Evolutionary conservation across 2,888 invertebrate species (phyloP).

Genomic region (Temnothorax ravouxi): DNA sequence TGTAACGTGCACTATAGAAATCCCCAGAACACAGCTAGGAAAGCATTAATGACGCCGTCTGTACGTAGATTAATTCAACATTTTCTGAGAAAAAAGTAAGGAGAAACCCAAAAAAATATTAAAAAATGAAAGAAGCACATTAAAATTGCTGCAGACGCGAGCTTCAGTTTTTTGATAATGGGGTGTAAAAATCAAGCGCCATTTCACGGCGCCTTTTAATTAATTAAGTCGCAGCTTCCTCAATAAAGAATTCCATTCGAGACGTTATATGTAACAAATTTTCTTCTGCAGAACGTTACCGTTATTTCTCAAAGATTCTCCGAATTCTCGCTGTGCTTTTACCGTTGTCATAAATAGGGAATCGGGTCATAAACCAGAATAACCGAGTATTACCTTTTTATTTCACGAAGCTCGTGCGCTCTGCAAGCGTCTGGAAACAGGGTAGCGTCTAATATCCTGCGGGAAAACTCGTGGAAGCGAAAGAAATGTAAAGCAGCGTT

Average conservation of each 20-base stretch:
- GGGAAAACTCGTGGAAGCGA: constrained; percentile 34
- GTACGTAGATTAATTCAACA: no score
- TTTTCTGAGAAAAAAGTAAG: no score
- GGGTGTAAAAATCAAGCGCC: no score
- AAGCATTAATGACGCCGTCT: no score
- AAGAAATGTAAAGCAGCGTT: constrained; percentile 25
- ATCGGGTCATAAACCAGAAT: constrained; percentile 13
- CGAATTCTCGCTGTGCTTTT: not conserved
- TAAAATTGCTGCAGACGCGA: no score
- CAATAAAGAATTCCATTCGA: not conserved
- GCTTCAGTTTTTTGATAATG: no score
- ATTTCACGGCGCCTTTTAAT: no score
- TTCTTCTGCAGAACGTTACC: not conserved
- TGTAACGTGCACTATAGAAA: no score
- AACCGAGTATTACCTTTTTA: not conserved
- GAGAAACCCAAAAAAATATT: no score
- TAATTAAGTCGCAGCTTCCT: not conserved
- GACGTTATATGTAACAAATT: not conserved
- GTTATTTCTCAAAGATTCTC: not conserved
- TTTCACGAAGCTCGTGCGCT: constrained; percentile 2
- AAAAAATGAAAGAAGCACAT: no score
- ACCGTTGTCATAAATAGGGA: not conserved
- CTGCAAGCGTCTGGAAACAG: not conserved
- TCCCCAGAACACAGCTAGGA: no score
- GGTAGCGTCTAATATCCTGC: constrained; percentile 32